Percentiles rank a stretch among this genome's conserved stretches.
Conservation (phyloP, 2,888 invertebrate genomes). For the Andrena trimmerana region DNA sequence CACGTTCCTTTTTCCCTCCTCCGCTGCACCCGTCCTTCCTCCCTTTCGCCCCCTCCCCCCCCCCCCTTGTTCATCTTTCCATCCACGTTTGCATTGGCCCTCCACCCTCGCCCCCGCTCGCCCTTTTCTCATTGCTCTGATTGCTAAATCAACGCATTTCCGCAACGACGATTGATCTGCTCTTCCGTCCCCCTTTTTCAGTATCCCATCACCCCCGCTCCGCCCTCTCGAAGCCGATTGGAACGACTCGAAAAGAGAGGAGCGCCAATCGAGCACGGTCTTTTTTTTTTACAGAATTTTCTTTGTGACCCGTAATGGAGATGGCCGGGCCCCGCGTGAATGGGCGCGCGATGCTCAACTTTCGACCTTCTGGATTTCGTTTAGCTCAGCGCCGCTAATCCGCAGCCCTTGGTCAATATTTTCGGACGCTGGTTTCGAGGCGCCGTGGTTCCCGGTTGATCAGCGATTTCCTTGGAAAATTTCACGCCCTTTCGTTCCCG, state of each 20-base stretch:
- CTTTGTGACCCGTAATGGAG: slow-evolving; percentile 46
- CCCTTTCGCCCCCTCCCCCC: slow-evolving; percentile 14
- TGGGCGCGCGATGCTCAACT: slow-evolving; percentile 14
- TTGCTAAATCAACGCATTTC: slow-evolving; percentile 80
- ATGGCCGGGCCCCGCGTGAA: slow-evolving; percentile 9
- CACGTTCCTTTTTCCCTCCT: slow-evolving; percentile 55
- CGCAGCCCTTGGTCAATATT: slow-evolving; percentile 14
- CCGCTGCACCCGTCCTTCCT: slow-evolving; percentile 31
- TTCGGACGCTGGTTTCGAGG: neutral
- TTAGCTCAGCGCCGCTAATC: slow-evolving; percentile 33
- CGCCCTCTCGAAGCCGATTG: slow-evolving; percentile 40
- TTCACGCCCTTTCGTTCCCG: neutral
- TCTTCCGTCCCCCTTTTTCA: slow-evolving; percentile 5
- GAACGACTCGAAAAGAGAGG: slow-evolving; percentile 42
- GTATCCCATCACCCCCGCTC: neutral
- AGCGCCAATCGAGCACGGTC: slow-evolving; percentile 48
- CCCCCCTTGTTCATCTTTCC: slow-evolving; percentile 45
- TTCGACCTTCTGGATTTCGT: slow-evolving; percentile 2
- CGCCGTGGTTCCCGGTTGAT: neutral
- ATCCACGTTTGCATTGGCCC: slow-evolving; percentile 35
- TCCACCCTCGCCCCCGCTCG: slow-evolving; percentile 42
- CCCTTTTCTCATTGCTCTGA: slow-evolving; percentile 66
- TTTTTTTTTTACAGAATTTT: slow-evolving; percentile 54
- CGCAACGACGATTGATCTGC: slow-evolving; percentile 73
- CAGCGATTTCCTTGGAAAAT: neutral